Conservation (phyloP, 1,140 invertebrate species). For the Trichoplusia ni region DNA sequence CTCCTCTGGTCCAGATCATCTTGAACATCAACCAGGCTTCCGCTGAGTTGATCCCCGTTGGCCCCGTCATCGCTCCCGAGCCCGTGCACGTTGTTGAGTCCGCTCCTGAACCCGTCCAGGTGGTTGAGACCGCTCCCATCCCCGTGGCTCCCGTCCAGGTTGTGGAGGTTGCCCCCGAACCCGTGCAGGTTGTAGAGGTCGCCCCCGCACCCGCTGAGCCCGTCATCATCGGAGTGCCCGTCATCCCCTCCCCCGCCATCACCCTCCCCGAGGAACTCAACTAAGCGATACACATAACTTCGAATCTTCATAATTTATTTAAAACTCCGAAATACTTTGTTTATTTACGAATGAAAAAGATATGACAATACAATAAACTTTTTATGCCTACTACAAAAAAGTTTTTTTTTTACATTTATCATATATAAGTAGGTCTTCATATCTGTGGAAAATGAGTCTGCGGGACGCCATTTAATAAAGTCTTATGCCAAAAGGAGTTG, state of each 20-base stretch:
- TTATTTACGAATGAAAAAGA: too few species aligned
- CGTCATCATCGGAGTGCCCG: conserved; percentile 40
- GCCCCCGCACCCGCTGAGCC: conserved; percentile 28
- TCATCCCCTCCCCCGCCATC: conserved; percentile 36
- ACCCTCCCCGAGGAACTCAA: conserved; percentile 38
- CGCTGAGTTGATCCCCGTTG: background rate
- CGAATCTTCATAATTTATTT: too few species aligned
- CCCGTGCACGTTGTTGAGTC: conserved; percentile 17
- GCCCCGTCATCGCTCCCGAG: background rate
- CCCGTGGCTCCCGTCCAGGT: conserved; percentile 30
- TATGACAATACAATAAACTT: too few species aligned
- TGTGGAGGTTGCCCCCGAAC: conserved; percentile 21
- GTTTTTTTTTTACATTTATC: too few species aligned
- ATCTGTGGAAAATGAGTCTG: too few species aligned
- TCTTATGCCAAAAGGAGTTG: too few species aligned
- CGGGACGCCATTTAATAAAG: too few species aligned
- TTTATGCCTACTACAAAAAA: too few species aligned
- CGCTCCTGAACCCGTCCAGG: background rate
- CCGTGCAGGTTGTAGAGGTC: conserved; percentile 20
- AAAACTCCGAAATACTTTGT: too few species aligned
- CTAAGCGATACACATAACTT: too few species aligned
- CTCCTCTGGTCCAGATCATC: conserved; percentile 23
- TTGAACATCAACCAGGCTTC: conserved; percentile 17
- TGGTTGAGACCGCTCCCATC: conserved; percentile 24
- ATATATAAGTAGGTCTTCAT: too few species aligned